phyloP scores from a whole-genome alignment of 2,888 invertebrate species.

The Eulithis prunata region DNA sequence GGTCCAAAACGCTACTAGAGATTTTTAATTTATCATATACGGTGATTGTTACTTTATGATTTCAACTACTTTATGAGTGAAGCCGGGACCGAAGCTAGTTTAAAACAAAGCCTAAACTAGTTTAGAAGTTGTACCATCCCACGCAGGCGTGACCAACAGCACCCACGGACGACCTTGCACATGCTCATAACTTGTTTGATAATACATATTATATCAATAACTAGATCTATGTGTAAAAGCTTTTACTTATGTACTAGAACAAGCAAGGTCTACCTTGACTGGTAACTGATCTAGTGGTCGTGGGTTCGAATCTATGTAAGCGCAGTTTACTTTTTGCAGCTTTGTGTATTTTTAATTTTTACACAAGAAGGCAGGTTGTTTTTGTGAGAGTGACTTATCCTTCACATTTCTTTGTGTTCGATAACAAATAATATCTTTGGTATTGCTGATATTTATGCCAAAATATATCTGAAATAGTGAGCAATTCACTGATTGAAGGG shows the following conservation, averaged over 20 bases:
- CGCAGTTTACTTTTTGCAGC: not conserved
- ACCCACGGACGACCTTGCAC: constrained; percentile 16
- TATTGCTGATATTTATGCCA: too few species aligned
- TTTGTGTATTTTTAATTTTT: too few species aligned
- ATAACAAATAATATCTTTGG: too few species aligned
- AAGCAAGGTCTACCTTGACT: not conserved
- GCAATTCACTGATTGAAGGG: constrained; percentile 18
- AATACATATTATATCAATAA: not conserved
- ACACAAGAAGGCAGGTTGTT: too few species aligned
- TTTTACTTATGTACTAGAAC: constrained; percentile 1
- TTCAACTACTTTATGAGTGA: too few species aligned
- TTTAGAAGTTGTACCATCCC: constrained; percentile 3
- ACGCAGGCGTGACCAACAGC: constrained; percentile 17
- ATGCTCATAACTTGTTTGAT: not conserved
- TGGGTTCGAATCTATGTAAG: not conserved
- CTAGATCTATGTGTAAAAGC: constrained; percentile 3
- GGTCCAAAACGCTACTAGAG: too few species aligned
- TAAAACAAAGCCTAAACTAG: constrained; percentile 9
- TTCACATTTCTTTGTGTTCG: too few species aligned
- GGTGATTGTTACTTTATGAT: too few species aligned
- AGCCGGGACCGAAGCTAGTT: not conserved
- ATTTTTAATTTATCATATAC: too few species aligned
- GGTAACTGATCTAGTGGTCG: not conserved
- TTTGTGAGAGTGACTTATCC: too few species aligned
- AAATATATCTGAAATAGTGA: too few species aligned